A percentile compares a stretch with the other conserved stretches of the same genome.
Conservation (phyloP, 1,140 invertebrate genomes). For the Mercenaria mercenaria region DNA sequence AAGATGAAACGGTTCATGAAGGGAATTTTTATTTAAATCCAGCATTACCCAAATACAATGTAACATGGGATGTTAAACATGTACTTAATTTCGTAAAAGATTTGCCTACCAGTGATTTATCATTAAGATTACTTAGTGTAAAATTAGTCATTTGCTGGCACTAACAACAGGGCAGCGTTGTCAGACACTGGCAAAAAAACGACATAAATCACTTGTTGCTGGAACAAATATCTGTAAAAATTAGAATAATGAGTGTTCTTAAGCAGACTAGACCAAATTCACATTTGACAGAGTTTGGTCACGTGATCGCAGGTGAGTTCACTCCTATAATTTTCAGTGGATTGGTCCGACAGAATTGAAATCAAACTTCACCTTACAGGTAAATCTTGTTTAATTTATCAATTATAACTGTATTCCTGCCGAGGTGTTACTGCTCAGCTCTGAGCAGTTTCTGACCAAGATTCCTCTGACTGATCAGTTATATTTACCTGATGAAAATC, state of each 20-base stretch:
- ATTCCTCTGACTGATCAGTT: no score
- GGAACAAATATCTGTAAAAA: background rate
- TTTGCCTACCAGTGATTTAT: background rate
- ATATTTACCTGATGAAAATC: no score
- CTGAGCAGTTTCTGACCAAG: no score
- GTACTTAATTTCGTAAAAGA: slow-evolving; percentile 22
- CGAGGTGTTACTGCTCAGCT: no score
- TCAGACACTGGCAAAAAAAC: background rate
- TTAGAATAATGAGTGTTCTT: background rate
- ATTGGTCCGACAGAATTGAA: no score
- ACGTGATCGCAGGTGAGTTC: background rate
- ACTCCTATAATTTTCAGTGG: background rate
- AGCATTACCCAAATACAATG: slow-evolving; percentile 26
- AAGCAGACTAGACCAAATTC: background rate
- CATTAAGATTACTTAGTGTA: background rate
- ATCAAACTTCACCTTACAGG: no score
- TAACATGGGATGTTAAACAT: slow-evolving; percentile 37
- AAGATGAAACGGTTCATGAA: slow-evolving; percentile 34
- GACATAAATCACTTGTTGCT: background rate
- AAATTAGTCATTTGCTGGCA: background rate
- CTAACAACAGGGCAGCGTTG: background rate
- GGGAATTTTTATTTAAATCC: slow-evolving; percentile 42
- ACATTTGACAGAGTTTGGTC: background rate
- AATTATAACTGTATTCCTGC: no score
- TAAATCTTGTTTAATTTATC: no score